Percentiles rank a stretch among this genome's conserved stretches.
phyloP scores from a whole-genome alignment of 1,140 invertebrate species.

The Drosophila asahinai region DNA sequence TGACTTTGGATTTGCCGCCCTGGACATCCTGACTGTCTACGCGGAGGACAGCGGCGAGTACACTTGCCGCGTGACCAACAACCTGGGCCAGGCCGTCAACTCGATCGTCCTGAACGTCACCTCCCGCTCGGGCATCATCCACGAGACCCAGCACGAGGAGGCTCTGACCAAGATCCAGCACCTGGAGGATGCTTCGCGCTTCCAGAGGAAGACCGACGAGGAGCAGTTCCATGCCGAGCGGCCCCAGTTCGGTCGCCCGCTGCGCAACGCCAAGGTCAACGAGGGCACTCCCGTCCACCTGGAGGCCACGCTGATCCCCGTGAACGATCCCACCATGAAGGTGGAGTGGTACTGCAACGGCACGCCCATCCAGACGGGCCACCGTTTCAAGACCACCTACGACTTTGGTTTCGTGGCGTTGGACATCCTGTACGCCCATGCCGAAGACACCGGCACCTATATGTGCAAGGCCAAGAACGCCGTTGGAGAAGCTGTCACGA shows the following conservation, averaged over 20 bases:
- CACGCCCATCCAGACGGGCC: constrained; percentile 94
- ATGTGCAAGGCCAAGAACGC: constrained; percentile 97
- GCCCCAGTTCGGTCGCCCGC: constrained; percentile 94
- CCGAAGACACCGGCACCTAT: constrained; percentile 97
- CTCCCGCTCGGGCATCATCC: constrained; percentile 94
- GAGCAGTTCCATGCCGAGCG: constrained; percentile 92
- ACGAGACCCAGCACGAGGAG: constrained; percentile 97
- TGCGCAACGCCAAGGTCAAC: constrained; percentile 93
- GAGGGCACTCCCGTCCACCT: constrained; percentile 97
- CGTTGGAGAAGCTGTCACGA: constrained; percentile 96
- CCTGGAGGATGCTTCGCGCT: constrained; percentile 94
- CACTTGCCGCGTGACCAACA: constrained; percentile 95
- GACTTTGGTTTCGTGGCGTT: constrained; percentile 98
- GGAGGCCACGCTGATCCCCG: constrained; percentile 97
- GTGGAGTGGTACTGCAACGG: constrained; percentile 98
- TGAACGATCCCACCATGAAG: constrained; percentile 97
- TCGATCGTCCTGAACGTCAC: constrained; percentile 93
- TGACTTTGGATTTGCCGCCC: constrained; percentile 97
- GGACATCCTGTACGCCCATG: constrained; percentile 97
- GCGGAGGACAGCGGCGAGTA: constrained; percentile 97
- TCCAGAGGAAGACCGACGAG: constrained; percentile 89
- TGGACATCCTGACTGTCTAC: constrained; percentile 97
- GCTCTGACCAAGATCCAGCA: constrained; percentile 96
- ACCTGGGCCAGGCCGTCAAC: constrained; percentile 92
- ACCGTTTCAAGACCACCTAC: constrained; percentile 96